Evolutionary conservation across 2,888 invertebrate genomes (phyloP).

Genomic region (Smittia aterrima): DNA sequence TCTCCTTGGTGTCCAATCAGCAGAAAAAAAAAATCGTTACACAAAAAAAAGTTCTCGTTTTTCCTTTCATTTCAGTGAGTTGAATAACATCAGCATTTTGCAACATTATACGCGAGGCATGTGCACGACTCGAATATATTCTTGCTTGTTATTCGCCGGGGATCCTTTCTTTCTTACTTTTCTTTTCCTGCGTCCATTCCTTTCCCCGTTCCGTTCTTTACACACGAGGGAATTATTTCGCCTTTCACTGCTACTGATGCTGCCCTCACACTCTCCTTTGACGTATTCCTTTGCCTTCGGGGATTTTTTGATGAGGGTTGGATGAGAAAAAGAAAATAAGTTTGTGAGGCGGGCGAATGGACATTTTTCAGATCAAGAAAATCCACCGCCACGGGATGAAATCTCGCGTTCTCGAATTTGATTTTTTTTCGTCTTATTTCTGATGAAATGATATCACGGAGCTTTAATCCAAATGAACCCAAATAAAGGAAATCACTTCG

Average conservation of each 20-base stretch:
- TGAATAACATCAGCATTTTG: constrained; percentile 41
- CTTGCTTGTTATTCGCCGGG: neutral
- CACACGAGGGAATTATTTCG: constrained; percentile 17
- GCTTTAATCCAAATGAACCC: neutral
- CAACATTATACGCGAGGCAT: constrained; percentile 40
- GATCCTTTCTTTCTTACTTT: constrained; percentile 4
- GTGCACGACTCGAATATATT: neutral
- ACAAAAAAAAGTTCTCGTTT: constrained; percentile 18
- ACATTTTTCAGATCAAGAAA: constrained; percentile 31
- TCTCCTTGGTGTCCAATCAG: constrained; percentile 41
- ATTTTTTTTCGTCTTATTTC: constrained; percentile 5
- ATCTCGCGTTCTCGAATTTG: neutral
- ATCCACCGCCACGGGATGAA: constrained; percentile 2
- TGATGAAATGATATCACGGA: no score
- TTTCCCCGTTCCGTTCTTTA: neutral
- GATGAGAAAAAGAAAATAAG: constrained; percentile 19
- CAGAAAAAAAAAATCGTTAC: constrained; percentile 40
- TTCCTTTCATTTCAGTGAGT: constrained; percentile 27
- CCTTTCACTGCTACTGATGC: neutral
- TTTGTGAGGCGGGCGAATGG: constrained; percentile 31
- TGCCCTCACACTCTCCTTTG: constrained; percentile 12
- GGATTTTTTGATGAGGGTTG: constrained; percentile 40
- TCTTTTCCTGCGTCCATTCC: neutral
- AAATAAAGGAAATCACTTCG: neutral
- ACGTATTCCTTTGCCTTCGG: constrained; percentile 24